Evolutionary conservation across 2,888 invertebrate species (phyloP), one percentile per base, ranked within the genome.

Genomic region (Lobophora halterata): DNA sequence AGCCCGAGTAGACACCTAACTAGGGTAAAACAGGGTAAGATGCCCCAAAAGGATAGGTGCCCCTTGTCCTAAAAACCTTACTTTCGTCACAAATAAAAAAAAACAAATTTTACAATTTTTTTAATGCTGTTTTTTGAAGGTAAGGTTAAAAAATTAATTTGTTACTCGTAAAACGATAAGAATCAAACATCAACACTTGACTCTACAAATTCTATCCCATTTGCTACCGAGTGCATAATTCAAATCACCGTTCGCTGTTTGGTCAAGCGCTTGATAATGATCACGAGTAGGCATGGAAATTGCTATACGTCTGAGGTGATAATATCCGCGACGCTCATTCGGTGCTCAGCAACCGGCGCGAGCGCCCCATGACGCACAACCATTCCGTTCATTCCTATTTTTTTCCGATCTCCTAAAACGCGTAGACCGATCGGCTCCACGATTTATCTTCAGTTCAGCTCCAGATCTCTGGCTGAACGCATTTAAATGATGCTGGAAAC

Each of bases 401-500:
- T 72, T 64, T 74, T 73, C 60, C 68, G 52, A 57, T 55, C 58
- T 45, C 55, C 23, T 56, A 52, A 61, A 57, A 55, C 55, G 49
- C 44, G 49, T 59, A 37, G 58, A 59, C 61, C 63, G 57, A 71
- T 68, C 65, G 64, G 54, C 64, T 54, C 52, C 51, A 51, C 58
- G 9, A 30, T 19, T 10, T 3, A 7, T 41, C 49, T 48, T 64
- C 66, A 71, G 75, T 80, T 48, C 57, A 50, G 49, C 58, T 59
- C 58, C 61, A 67, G 61, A 64, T 57, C 59, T 68, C 61, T 51
- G 56, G 53, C 67, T 55, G 69, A 58, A 55, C 70, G 65, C 75
- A 74, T 81, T 80, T 74, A 80, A 73, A 79, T 65, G 59, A 75
- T 75, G 75, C 60, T 61, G 61, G 58, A 45, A 29, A 44, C 49